phyloP scores from a whole-genome alignment of 2,113 vertebrate species.

The Fregetta grallaria region DNA sequence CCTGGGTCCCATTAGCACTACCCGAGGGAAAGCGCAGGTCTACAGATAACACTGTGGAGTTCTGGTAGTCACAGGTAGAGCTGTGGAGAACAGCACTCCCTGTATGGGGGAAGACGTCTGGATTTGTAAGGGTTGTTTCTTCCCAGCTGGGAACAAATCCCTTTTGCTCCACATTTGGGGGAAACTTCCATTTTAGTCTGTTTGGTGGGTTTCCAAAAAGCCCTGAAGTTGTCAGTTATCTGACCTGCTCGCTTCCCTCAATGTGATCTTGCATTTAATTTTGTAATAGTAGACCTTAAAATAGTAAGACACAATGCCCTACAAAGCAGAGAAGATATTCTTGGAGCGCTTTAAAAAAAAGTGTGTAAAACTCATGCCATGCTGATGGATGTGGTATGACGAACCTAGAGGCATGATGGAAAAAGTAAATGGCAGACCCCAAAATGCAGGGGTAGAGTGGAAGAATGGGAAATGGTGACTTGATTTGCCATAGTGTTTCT shows the following conservation, averaged over 20 bases:
- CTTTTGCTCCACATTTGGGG: background rate
- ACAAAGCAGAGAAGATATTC: background rate
- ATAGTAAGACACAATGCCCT: background rate
- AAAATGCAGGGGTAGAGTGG: background rate
- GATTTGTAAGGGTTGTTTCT: background rate
- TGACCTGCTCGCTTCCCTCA: background rate
- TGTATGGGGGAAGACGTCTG: accelerated
- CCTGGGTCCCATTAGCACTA: no score
- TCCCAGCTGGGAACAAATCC: background rate
- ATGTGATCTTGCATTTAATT: background rate
- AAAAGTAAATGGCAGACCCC: background rate
- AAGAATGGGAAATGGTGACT: background rate
- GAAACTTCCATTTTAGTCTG: background rate
- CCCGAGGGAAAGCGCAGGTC: background rate
- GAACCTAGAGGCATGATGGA: background rate
- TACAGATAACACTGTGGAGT: background rate
- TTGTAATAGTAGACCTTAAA: background rate
- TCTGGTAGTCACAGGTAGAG: background rate
- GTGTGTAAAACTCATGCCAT: accelerated
- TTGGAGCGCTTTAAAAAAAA: accelerated
- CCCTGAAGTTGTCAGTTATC: background rate
- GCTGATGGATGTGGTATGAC: background rate
- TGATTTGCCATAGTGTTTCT: slow-evolving; percentile 1
- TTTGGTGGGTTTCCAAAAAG: background rate
- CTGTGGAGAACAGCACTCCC: background rate